A percentile compares a stretch with the other conserved stretches of the same genome.
phyloP scores from a whole-genome alignment of 2,888 invertebrate species.

The Sicus ferrugineus region DNA sequence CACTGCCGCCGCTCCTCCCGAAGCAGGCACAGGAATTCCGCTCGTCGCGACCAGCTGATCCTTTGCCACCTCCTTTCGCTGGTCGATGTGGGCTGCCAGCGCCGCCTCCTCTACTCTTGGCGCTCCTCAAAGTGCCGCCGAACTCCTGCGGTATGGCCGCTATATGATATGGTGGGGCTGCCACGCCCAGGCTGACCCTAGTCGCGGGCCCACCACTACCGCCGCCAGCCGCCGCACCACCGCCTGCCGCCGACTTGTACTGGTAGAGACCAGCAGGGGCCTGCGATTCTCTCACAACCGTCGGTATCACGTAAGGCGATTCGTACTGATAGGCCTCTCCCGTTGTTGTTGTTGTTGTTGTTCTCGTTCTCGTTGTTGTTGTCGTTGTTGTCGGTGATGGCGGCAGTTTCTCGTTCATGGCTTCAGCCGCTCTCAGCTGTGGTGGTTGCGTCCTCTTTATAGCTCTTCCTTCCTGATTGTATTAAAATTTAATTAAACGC shows the following conservation, averaged over 20 bases:
- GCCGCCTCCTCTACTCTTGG: conserved; percentile 28
- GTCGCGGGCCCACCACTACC: neutral
- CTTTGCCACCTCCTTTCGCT: conserved; percentile 7
- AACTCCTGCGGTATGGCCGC: conserved; percentile 27
- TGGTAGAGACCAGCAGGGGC: conserved; percentile 32
- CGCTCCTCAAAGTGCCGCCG: conserved; percentile 32
- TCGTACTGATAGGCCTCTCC: conserved; percentile 35
- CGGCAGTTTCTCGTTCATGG: conserved; percentile 38
- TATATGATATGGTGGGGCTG: conserved; percentile 6
- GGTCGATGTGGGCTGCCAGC: conserved; percentile 33
- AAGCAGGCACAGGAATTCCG: conserved; percentile 35
- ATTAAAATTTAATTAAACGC: conserved; percentile 22
- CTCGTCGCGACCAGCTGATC: neutral
- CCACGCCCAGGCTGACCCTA: neutral
- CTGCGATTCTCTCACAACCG: conserved; percentile 15
- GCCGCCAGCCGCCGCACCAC: conserved; percentile 6
- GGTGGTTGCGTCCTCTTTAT: neutral
- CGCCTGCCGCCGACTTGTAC: conserved; percentile 33
- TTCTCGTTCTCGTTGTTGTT: conserved; percentile 15
- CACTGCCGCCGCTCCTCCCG: conserved; percentile 13
- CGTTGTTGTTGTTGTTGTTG: conserved; percentile 21
- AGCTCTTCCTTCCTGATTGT: neutral
- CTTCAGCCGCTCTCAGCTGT: neutral
- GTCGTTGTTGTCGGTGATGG: conserved; percentile 15
- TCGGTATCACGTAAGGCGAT: conserved; percentile 20